These are phyloP conservation scores for Tenthredo notha DNA, from an alignment of 2,888 invertebrate genomes.

Conservation along the genomic window DNA sequence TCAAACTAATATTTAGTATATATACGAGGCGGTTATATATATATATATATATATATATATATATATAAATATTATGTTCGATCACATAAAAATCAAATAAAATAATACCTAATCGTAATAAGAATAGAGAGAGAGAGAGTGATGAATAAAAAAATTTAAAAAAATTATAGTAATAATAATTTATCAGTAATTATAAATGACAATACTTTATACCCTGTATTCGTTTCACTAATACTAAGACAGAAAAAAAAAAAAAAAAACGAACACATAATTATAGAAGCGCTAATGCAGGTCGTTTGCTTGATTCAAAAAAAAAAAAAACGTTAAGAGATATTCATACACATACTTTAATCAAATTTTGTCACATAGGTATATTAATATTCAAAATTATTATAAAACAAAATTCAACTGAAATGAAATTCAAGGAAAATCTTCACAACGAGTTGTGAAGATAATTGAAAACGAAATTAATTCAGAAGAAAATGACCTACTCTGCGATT, in stretches of 20 bases:
- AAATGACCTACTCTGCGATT: neutral
- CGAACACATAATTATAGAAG: neutral
- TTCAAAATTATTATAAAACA: neutral
- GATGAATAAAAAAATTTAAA: neutral
- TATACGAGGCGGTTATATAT: neutral
- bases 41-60: no score
- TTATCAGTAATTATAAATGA: conserved; percentile 41
- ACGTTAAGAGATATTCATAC: no score
- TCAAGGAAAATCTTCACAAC: no score
- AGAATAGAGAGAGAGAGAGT: neutral
- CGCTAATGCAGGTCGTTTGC: neutral
- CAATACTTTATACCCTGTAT: conserved; percentile 60
- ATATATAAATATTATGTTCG: no score
- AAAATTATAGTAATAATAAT: conserved; percentile 12
- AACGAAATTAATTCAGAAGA: neutral
- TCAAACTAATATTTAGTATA: no score
- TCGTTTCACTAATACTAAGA: conserved; percentile 57
- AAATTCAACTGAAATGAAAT: neutral
- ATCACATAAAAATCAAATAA: neutral
- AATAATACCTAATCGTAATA: no score
- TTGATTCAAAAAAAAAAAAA: neutral
- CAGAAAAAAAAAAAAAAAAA: neutral
- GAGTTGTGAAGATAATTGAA: no score
- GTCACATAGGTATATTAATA: no score
- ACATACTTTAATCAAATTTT: no score